A percentile compares a stretch with the other conserved stretches of the same genome.
phyloP scores from a whole-genome alignment of 2,113 vertebrate species.

The Engystomops pustulosus region DNA sequence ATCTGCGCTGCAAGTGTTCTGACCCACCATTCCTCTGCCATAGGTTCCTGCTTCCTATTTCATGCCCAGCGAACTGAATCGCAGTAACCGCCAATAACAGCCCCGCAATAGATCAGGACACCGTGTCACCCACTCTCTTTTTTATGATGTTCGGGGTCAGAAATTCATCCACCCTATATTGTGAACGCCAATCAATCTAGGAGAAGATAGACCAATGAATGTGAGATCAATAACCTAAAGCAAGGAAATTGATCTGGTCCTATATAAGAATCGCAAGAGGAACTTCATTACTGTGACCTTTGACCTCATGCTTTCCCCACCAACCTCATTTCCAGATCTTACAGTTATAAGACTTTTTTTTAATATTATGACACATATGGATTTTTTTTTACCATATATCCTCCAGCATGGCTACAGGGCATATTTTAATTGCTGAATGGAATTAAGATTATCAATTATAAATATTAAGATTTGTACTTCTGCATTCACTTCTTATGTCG shows the following conservation, averaged over 20 bases:
- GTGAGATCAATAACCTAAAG: constrained; percentile 83
- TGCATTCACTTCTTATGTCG: constrained; percentile 10
- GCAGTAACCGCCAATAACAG: constrained; percentile 46
- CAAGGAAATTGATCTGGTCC: constrained; percentile 90
- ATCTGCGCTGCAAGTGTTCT: constrained; percentile 35
- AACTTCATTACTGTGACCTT: constrained; percentile 82
- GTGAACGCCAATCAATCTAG: constrained; percentile 70
- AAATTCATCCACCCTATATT: constrained; percentile 72
- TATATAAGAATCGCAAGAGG: constrained; percentile 82
- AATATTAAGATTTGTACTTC: constrained; percentile 32
- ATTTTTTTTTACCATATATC: constrained; percentile 39
- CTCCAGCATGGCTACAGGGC: constrained; percentile 47
- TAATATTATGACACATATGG: constrained; percentile 52
- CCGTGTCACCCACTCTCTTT: constrained; percentile 48
- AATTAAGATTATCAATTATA: constrained; percentile 44
- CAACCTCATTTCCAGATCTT: constrained; percentile 42
- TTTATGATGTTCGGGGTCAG: constrained; percentile 66
- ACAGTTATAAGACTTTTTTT: constrained; percentile 42
- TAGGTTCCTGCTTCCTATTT: constrained; percentile 55
- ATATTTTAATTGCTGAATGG: constrained; percentile 46
- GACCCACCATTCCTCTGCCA: constrained; percentile 31
- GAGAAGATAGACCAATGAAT: constrained; percentile 73
- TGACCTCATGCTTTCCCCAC: constrained; percentile 71
- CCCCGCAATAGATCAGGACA: constrained; percentile 54
- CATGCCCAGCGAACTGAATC: constrained; percentile 52